Base-by-base conservation (phyloP, 2,113 vertebrate species). In the Petaurus breviceps region DNA sequence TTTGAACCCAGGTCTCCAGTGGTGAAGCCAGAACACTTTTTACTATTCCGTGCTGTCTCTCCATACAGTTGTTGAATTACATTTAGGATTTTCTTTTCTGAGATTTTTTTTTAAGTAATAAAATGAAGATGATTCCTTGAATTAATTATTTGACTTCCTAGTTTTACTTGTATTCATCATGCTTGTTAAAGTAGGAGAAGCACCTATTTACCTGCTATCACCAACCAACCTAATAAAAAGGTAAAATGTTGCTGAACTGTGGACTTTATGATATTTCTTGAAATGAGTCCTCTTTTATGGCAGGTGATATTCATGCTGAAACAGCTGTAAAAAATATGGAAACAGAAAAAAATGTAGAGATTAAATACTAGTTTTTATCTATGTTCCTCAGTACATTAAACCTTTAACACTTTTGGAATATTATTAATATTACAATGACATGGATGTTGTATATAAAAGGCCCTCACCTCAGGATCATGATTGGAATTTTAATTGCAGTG, bases 361-460 rank as follows among this genome's bases (percentile, higher is more conserved):
- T 97, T 96, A 98, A 97, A 97, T 97, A 95, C 68, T 94, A 90
- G 24, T 43, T 91, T 97, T 98, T 97, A 96, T 96, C 94, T 95
- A 51, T 46, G 51, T 53, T 52, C 93, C 93, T 92, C 68, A 89
- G 52, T 84, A 95, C 84, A 96, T 96, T 96, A 97, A 96, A 96
- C n/a, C n/a, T 57, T 97, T 97, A 96, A 95, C 90, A 96, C 54
- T 89, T 95, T 91, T 97, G 94, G 97, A 98, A 97, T 97, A 96
- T 95, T 84, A 84, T 84, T 51, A 90, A 90, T 90, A 49, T 92
- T 92, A 93, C 55, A 91, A 90, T 94, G 95, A 93, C 94, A 92
- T 91, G 97, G 91, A 94, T 90, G 90, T 94, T 97, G 90, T 91
- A 89, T 92, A 91, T 89, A 92, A 96, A 94, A 95, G 91, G 68